phyloP scores from a whole-genome alignment of 2,113 vertebrate genomes.

The Falcunculus frontatus region DNA sequence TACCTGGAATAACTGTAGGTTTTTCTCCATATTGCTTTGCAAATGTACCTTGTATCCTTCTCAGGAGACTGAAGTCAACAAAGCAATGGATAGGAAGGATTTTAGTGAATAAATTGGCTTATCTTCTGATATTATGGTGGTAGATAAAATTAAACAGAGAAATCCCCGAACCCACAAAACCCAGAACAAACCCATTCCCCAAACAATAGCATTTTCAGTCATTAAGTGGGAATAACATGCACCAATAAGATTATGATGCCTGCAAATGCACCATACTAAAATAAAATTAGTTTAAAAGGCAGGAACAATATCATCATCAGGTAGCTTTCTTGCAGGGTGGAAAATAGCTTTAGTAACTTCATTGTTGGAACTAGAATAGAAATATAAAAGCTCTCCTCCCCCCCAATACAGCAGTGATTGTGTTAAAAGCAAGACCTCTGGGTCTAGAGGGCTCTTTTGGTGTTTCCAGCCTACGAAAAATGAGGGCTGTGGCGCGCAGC shows the following conservation, averaged over 20 bases:
- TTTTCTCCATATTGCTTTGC: background rate
- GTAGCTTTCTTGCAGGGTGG: background rate
- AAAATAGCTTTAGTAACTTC: constrained; percentile 14
- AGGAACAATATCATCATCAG: background rate
- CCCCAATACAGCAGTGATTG: background rate
- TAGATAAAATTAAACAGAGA: background rate
- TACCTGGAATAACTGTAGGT: background rate
- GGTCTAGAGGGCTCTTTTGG: background rate
- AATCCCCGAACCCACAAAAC: background rate
- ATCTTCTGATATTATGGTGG: background rate
- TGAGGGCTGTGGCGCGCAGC: background rate
- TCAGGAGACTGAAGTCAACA: background rate
- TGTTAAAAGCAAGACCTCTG: constrained; percentile 9
- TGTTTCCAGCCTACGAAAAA: background rate
- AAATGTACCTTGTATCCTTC: background rate
- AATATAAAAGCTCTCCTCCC: background rate
- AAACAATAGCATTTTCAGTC: background rate
- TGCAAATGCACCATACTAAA: background rate
- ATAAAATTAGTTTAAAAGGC: constrained; percentile 44
- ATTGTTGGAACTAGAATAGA: background rate
- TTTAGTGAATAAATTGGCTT: background rate
- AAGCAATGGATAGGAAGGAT: background rate
- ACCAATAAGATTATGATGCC: constrained; percentile 29
- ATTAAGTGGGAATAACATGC: constrained; percentile 10
- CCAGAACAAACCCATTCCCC: background rate